These are phyloP conservation scores for Microtus oregoni DNA, from an alignment of 2,113 vertebrate genomes.

Conservation along the genomic window DNA sequence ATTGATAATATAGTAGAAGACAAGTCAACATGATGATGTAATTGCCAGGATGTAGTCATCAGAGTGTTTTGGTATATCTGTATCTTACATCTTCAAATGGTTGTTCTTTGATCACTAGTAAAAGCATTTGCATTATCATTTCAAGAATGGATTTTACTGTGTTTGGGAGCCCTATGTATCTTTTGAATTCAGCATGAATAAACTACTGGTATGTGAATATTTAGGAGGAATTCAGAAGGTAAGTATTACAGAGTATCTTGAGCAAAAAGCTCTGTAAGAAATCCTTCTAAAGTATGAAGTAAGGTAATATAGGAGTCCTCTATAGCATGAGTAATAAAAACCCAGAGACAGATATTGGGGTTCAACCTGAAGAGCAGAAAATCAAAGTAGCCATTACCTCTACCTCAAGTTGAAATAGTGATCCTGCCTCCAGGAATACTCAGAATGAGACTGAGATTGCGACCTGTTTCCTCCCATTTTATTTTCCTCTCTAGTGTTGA, in stretches of 20 bases:
- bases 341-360: no score
- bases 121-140: slow-evolving; percentile 1
- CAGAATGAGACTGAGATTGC: no score
- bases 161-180: slow-evolving; percentile 11
- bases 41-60: not conserved
- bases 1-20: slow-evolving; percentile 32
- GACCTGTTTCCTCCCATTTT: no score
- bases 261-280: slow-evolving; percentile 4
- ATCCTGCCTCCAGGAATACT: no score
- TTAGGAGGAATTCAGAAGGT: slow-evolving; percentile 10
- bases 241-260: slow-evolving; percentile 27
- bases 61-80: not conserved
- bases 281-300: slow-evolving; percentile 26
- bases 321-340: no score
- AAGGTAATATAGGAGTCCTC: not conserved
- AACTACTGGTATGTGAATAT: slow-evolving; percentile 9
- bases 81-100: not conserved
- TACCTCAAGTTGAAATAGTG: no score
- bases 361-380: no score
- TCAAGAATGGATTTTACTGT: not conserved
- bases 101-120: not conserved
- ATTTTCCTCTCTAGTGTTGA: no score
- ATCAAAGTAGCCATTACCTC: no score
- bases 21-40: slow-evolving; percentile 21
- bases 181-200: slow-evolving; percentile 9